Conservation (phyloP, 1,140 invertebrate genomes). For the Aphaenogaster ashmeadi region DNA sequence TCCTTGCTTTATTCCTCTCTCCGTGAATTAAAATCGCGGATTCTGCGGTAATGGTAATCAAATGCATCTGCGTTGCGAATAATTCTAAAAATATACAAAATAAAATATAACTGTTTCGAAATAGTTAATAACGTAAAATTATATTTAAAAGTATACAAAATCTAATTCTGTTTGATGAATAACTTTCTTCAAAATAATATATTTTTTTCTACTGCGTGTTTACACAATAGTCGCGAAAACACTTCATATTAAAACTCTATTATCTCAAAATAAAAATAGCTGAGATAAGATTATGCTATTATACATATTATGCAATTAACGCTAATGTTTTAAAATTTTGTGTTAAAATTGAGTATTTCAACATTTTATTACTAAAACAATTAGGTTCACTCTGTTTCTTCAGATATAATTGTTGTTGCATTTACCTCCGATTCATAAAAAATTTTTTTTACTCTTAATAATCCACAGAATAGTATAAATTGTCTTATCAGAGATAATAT, state of each 20-base stretch:
- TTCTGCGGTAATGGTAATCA: neutral
- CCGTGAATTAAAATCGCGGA: constrained; percentile 5
- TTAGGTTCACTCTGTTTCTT: neutral
- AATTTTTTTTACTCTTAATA: neutral
- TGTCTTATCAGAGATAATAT: neutral
- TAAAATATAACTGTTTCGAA: neutral
- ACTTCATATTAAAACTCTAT: constrained; percentile 5
- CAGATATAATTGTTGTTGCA: neutral
- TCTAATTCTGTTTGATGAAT: neutral
- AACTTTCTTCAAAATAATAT: neutral
- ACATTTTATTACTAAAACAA: constrained; percentile 8
- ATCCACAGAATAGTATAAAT: neutral
- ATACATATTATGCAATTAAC: neutral
- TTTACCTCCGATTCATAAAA: neutral
- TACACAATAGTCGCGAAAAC: neutral
- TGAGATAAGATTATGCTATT: constrained; percentile 10
- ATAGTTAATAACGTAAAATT: neutral
- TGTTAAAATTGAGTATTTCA: constrained; percentile 11
- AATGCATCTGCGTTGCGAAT: neutral
- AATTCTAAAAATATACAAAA: constrained; percentile 11
- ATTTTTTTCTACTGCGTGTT: neutral
- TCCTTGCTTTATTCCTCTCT: constrained; percentile 1
- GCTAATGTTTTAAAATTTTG: neutral
- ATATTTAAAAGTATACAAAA: neutral
- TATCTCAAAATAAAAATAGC: neutral